Evolutionary conservation across 35 echinoderm and acorn worm genomes (phyloP).

Genomic region (Heliocidaris tuberculata): DNA sequence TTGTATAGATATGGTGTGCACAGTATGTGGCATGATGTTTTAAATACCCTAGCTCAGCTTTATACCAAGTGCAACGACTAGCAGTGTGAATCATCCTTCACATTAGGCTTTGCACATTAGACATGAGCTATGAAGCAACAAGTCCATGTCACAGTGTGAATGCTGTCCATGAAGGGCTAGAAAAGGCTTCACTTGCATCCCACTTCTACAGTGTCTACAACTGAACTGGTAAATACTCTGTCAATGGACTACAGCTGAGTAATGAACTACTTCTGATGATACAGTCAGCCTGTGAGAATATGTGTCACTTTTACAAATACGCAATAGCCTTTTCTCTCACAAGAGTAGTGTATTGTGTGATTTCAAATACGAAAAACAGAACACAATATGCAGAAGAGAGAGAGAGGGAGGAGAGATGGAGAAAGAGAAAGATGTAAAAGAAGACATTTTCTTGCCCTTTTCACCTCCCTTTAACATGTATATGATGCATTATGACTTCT

Average conservation of each 20-base stretch:
- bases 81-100: not conserved
- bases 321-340: not conserved
- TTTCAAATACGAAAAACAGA: not conserved
- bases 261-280: not conserved
- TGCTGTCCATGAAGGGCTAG: not conserved
- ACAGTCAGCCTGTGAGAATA: slow-evolving; percentile 6
- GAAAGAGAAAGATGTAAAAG: not conserved
- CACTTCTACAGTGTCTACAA: not conserved
- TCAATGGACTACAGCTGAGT: slow-evolving; percentile 15
- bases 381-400: not conserved
- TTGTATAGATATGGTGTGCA: not conserved
- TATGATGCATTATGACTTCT: too few relatives aligned
- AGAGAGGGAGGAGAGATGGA: not conserved
- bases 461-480: too few relatives aligned
- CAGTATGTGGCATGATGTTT: not conserved
- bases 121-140: not conserved
- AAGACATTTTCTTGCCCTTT: not conserved
- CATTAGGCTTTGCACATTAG: too few relatives aligned
- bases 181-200: not conserved
- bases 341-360: not conserved
- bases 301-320: slow-evolving; percentile 24
- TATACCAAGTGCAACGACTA: not conserved
- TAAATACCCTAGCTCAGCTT: not conserved
- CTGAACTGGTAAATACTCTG: slow-evolving; percentile 17
- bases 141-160: not conserved